Evolutionary conservation across 2,113 vertebrate species (phyloP), one percentile per base, ranked within the genome.

Genomic region (Microtus pennsylvanicus): DNA sequence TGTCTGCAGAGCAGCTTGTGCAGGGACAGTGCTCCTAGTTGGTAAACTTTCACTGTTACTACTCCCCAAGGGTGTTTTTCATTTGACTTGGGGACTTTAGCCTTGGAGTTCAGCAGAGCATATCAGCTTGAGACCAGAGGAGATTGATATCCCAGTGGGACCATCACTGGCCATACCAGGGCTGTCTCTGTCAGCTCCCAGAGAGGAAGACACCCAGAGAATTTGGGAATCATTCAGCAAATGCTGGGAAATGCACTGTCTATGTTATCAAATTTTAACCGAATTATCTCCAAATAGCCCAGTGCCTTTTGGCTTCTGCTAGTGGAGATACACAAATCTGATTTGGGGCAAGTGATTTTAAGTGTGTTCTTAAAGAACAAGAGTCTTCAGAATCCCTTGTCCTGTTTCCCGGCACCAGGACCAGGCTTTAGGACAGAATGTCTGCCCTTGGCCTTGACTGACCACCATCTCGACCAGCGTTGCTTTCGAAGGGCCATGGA

Each of bases 401-500:
- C 10, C 70, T 78, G 0, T 92, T 94, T 80, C 52, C 75, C 55
- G 77, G 90, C 22, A 38, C 35, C 14, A 26, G 80, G 7, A 33
- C 30, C 17, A 19, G 61, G n/a, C n/a, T 82, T 94, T 77, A 74
- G 61, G 7, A 65, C 22, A 52, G 45, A 30, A n/a, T 5, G 2
- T 85, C 58, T 87, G 88, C 47, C 17, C 1, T 50, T 28, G 70
- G 11, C 17, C 0, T 75, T 55, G 55, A 55, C 19, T 58, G 45
- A 52, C 21, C 4, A 30, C 17, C 3, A 45, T 87, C 5, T 16
- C 0, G 3, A 21, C 17, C 52, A 80, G 0, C 5, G 1, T 26
- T 67, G 65, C 28, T 76, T 89, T 92, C 33, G 3, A 35, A 80
- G 78, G n/a, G 26, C 76, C 42, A 0, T 67, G 65, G 42, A 50